Percentiles rank a stretch among this genome's conserved stretches.
Evolutionary conservation across 2,888 invertebrate species (phyloP).

Genomic region (Andrena bicolor): DNA sequence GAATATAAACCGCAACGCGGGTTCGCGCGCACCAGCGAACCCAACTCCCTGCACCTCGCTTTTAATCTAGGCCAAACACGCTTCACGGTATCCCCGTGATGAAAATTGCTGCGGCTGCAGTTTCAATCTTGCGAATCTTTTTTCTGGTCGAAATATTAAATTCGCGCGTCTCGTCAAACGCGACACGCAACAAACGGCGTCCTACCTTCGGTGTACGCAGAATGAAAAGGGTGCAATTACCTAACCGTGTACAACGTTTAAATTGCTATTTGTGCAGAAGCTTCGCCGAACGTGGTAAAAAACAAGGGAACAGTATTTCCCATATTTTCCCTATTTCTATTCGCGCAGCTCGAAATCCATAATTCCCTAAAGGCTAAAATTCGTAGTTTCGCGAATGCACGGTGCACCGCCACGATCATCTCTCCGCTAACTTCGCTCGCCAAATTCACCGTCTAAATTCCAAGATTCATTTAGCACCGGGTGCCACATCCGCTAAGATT

Average conservation of each 20-base stretch:
- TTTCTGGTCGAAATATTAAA: constrained; percentile 50
- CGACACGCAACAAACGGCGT: constrained; percentile 15
- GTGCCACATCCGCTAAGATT: not conserved
- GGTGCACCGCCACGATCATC: no score
- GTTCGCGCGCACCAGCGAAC: not conserved
- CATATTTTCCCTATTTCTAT: no score
- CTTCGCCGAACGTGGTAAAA: not conserved
- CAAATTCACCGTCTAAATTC: not conserved
- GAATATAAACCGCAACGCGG: constrained; percentile 40
- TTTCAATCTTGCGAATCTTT: constrained; percentile 59
- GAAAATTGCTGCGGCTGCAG: constrained; percentile 58
- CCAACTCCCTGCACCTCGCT: constrained; percentile 33
- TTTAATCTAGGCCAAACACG: constrained; percentile 64
- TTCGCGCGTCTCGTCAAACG: constrained; percentile 43
- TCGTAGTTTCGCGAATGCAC: no score
- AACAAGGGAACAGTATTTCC: no score
- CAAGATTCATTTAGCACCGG: not conserved
- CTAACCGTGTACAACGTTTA: not conserved
- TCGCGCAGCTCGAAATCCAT: no score
- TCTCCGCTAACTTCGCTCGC: not conserved
- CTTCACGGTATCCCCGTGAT: constrained; percentile 53
- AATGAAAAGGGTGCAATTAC: constrained; percentile 6
- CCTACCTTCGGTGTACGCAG: not conserved
- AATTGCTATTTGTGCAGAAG: constrained; percentile 6
- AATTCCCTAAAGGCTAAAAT: no score